phyloP scores from a whole-genome alignment of 2,797 vertebrate genomes.

The Falco concolor region DNA sequence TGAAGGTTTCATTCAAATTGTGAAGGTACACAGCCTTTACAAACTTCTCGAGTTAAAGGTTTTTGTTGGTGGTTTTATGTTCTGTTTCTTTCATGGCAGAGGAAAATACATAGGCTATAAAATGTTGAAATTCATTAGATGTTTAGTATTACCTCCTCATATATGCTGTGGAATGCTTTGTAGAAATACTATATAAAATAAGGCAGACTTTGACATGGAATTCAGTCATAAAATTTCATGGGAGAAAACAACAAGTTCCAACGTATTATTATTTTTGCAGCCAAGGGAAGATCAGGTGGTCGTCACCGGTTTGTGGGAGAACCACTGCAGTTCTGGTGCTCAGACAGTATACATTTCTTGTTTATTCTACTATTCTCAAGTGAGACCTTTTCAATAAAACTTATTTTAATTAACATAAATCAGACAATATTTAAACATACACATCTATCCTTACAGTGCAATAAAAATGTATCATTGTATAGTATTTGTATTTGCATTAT shows the following conservation, averaged over 20 bases:
- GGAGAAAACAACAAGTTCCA: conserved; percentile 75
- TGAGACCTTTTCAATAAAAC: conserved; percentile 70
- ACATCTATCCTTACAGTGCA: conserved; percentile 86
- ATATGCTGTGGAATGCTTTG: conserved; percentile 84
- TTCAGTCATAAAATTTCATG: conserved; percentile 83
- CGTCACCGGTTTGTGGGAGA: conserved; percentile 63
- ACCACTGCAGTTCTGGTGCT: conserved; percentile 35
- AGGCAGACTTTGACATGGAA: conserved; percentile 90
- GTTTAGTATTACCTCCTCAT: conserved; percentile 78
- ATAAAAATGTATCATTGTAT: conserved; percentile 86
- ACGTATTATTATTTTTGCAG: conserved; percentile 71
- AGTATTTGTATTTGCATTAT: conserved; percentile 84
- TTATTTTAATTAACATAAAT: conserved; percentile 81
- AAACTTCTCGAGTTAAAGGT: conserved; percentile 80
- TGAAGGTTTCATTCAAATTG: conserved; percentile 68
- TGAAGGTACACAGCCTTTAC: conserved; percentile 76
- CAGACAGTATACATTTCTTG: neutral
- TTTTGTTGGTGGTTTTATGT: neutral
- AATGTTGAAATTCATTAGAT: conserved; percentile 86
- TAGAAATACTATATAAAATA: conserved; percentile 98
- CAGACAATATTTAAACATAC: conserved; percentile 82
- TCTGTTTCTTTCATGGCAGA: conserved; percentile 76
- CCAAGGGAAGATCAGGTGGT: conserved; percentile 70
- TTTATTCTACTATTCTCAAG: conserved; percentile 26
- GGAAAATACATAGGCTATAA: conserved; percentile 89